Evolutionary conservation across 2,113 vertebrate species (phyloP), one percentile per base, ranked within the genome.

Genomic region (Gymnocephalus cernua): DNA sequence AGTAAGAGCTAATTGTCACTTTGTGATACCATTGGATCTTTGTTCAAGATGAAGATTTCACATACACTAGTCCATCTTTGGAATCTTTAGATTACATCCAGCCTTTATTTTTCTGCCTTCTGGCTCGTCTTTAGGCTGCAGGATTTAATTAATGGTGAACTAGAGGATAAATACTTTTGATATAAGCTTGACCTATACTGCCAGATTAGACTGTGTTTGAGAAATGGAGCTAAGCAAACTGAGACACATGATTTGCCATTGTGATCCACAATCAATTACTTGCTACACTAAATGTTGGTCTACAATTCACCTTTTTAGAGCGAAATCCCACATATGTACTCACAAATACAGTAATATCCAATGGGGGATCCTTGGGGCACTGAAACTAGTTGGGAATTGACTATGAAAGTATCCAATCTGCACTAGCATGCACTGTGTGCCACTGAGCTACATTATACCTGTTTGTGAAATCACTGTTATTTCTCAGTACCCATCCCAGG

Each of bases 381-480:
- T 71, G 19, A 56, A 19, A 18, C 15, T 58, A 50, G 29, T 13
- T 0, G 16, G 50, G 25, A 25, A 45, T 23, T 13, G 15, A 57
- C 21, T 3, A 48, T 50, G 56, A 45, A 29, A 54, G 56, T 0
- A 48, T 51, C n/a, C 4, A 53, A 2, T 45, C 6, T 35, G 47
- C 51, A 57, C n/a, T 64, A 56, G 47, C 14, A 74, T 63, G 63
- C 32, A 4, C 6, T 58, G 25, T 47, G 61, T 44, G 41, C 15
- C 58, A 50, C 19, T 57, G 56, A 86, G 38, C 48, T 62, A 63
- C 44, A 18, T 10, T 27, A 47, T 47, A 58, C 4, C 2, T 3
- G 23, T 73, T 23, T 68, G 16, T 77, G 12, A 44, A 41, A 13
- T 58, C 56, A 63, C 72, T 65, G 29, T 61, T 61, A 12, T 41